phyloP scores from a whole-genome alignment of 2,888 invertebrate genomes.

The Glaucopsyche alexis region DNA sequence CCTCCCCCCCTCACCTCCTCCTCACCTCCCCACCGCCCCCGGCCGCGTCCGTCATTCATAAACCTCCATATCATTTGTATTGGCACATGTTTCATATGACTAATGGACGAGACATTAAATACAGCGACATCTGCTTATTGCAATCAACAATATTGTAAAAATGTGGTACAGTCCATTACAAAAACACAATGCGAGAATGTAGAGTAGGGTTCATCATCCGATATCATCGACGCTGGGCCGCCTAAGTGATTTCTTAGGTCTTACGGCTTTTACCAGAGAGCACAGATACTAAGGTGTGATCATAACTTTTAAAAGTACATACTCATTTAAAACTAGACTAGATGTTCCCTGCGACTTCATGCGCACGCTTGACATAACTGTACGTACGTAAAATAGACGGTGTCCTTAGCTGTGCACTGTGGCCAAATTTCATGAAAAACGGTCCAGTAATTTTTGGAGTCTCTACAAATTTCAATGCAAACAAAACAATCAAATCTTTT shows the following conservation, averaged over 20 bases:
- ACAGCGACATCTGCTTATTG: slow-evolving; percentile 62
- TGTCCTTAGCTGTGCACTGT: no score
- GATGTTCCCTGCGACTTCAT: no score
- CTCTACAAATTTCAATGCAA: no score
- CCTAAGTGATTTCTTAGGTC: neutral
- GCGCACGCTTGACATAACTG: no score
- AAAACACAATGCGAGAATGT: neutral
- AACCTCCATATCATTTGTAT: slow-evolving; percentile 79
- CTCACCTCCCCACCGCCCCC: slow-evolving; percentile 42
- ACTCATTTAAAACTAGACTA: no score
- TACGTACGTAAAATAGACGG: no score
- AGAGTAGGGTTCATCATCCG: neutral
- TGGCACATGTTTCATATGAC: slow-evolving; percentile 79
- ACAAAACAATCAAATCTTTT: no score
- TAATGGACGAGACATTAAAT: slow-evolving; percentile 74
- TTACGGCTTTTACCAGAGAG: neutral
- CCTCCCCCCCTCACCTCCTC: slow-evolving; percentile 46
- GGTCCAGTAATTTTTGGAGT: no score
- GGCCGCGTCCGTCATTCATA: slow-evolving; percentile 73
- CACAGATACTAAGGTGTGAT: neutral
- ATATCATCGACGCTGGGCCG: neutral
- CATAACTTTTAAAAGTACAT: no score
- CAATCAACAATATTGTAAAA: slow-evolving; percentile 49
- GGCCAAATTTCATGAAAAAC: no score
- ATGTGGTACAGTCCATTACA: slow-evolving; percentile 23